Evolutionary conservation across 2,888 invertebrate species (phyloP), one percentile per base, ranked within the genome.

Genomic region (Cerceris rybyensis): DNA sequence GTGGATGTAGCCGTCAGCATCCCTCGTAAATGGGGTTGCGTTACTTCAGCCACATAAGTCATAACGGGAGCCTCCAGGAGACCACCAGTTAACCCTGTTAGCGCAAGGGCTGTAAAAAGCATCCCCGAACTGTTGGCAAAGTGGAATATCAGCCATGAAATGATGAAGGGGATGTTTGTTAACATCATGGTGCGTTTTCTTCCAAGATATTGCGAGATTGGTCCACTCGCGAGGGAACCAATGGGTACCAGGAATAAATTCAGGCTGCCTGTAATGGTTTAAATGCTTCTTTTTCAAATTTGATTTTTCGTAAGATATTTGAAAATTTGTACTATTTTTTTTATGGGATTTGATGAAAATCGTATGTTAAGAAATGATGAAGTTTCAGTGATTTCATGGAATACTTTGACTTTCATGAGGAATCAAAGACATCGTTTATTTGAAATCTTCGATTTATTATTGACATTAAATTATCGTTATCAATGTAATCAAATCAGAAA

Each of bases 21-120:
- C 0, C 97, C 97, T 43, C 97, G 94, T 50, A 97, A 93, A 87
- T 96, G 95, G 0, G 97, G 97, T 90, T 97, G 96, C 0, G 96
- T 96, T 64, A 97, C 95, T 93, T 97, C 97, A 6, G 97, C 96
- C 13, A 97, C 96, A 90, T 97, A 97, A 0, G 97, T 97, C 85
- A 97, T 92, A 43, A 96, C 97, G 17, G 97, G 97, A 75, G 97
- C 97, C 92, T 97, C 97, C 80, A 96, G 93, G 8, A 97, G 92
- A 68, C 97, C 97, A 69, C 97, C 97, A 7, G 95, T 95, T 42
- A 97, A 88, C 1, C 97, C 97, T 6, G 96, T 95, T 73, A 97
- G 92, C 80, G 95, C 94, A 52, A 97, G 92, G 1, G 96, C 96
- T 0, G 94, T 91, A 89, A 96, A 96, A 43, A 97, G 93, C 89